Percentiles rank a stretch among this genome's conserved stretches.
Evolutionary conservation across 2,113 vertebrate genomes (phyloP).

Genomic region (Indicator maculatus): DNA sequence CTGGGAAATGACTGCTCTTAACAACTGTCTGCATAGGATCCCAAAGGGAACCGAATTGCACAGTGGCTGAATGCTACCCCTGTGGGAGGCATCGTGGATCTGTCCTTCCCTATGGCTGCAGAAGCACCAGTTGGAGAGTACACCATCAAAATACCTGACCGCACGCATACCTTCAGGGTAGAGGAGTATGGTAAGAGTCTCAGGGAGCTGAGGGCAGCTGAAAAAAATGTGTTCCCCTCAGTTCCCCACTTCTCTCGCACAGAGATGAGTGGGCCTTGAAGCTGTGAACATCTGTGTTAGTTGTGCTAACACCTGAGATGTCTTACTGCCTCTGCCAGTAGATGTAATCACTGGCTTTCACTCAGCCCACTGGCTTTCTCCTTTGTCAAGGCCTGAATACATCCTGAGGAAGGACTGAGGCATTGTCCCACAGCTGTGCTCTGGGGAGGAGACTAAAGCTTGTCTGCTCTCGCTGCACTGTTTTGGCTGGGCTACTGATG

Average conservation of each 20-base stretch:
- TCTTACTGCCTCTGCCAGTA: not conserved
- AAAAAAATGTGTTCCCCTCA: not conserved
- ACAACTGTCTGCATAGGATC: conserved; percentile 24
- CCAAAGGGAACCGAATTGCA: conserved; percentile 53
- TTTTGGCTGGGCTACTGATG: not conserved
- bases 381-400: not conserved
- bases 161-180: conserved; percentile 29
- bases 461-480: not conserved
- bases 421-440: not conserved
- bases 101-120: conserved; percentile 57
- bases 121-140: conserved; percentile 48
- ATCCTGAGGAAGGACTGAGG: not conserved
- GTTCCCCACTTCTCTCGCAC: fast-evolving
- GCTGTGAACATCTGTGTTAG: not conserved
- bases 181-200: conserved; percentile 61
- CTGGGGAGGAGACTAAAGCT: not conserved
- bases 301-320: not conserved
- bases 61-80: conserved; percentile 52
- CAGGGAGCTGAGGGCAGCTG: not conserved
- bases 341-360: not conserved
- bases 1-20: not conserved
- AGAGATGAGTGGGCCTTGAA: not conserved
- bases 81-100: conserved; percentile 52
- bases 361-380: not conserved
- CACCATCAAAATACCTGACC: not conserved